These are phyloP conservation scores for Epicampocera succincta DNA, from an alignment of 2,888 invertebrate species.

Conservation along the genomic window DNA sequence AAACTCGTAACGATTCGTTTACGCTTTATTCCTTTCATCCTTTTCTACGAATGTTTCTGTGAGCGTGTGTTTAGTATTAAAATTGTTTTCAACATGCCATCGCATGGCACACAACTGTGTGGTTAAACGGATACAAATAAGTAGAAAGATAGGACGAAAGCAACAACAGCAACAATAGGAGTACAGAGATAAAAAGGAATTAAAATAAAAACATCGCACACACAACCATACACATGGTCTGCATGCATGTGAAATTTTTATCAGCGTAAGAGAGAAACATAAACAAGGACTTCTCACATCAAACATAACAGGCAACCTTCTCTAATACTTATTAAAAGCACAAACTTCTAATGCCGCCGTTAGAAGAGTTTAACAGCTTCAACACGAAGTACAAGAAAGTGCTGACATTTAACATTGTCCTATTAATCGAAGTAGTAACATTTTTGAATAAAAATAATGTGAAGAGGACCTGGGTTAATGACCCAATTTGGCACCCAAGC, in stretches of 20 bases:
- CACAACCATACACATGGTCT: neutral
- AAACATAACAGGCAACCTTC: neutral
- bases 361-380: slow-evolving; percentile 2
- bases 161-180: slow-evolving; percentile 31
- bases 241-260: slow-evolving; percentile 4
- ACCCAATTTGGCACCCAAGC: neutral
- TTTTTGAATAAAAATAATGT: neutral
- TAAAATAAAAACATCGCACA: slow-evolving; percentile 29
- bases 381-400: neutral
- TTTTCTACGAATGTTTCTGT: slow-evolving; percentile 6
- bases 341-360: slow-evolving; percentile 9
- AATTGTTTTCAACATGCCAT: slow-evolving; percentile 59
- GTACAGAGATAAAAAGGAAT: slow-evolving; percentile 46
- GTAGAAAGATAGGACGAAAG: slow-evolving; percentile 40
- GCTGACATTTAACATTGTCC: neutral
- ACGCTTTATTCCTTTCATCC: slow-evolving; percentile 45
- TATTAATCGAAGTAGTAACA: no score
- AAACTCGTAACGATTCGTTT: slow-evolving; percentile 43
- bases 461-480: neutral
- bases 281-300: slow-evolving; percentile 20
- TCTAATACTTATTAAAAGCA: slow-evolving; percentile 31
- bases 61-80: slow-evolving; percentile 41
- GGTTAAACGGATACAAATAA: slow-evolving; percentile 52
- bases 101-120: slow-evolving; percentile 35
- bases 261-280: slow-evolving; percentile 24